Percentiles rank a stretch among this genome's conserved stretches.
Conservation (phyloP, 2,888 invertebrate genomes). For the Syritta pipiens region DNA sequence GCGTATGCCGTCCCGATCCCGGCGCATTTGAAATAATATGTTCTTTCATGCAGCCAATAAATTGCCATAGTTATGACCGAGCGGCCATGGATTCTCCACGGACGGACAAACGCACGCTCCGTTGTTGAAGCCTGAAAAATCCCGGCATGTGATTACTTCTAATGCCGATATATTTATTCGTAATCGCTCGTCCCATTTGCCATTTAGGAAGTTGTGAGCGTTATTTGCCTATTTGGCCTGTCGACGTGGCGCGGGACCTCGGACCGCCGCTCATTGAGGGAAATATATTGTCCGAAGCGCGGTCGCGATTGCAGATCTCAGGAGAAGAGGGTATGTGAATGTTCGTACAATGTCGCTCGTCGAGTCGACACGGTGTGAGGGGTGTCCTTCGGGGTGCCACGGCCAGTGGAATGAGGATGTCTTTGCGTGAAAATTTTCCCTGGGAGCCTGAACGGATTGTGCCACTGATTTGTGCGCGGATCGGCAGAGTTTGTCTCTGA, state of each 20-base stretch:
- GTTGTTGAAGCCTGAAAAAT: slow-evolving; percentile 3
- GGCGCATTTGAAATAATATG: slow-evolving; percentile 67
- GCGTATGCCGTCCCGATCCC: slow-evolving; percentile 22
- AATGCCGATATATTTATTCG: slow-evolving; percentile 68
- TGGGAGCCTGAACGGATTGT: slow-evolving; percentile 1
- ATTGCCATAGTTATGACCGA: slow-evolving; percentile 61
- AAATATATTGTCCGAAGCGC: slow-evolving; percentile 45
- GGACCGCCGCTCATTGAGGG: slow-evolving; percentile 12
- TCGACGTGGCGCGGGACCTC: neutral
- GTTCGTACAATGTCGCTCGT: slow-evolving; percentile 45
- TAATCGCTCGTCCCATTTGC: slow-evolving; percentile 68
- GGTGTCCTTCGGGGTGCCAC: slow-evolving; percentile 26
- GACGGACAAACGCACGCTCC: neutral
- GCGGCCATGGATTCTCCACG: slow-evolving; percentile 5
- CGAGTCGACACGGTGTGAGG: slow-evolving; percentile 28
- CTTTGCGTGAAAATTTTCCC: slow-evolving; percentile 4
- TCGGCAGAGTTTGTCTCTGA: slow-evolving; percentile 30
- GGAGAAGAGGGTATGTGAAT: slow-evolving; percentile 39
- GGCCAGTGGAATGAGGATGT: slow-evolving; percentile 56
- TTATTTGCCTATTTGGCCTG: slow-evolving; percentile 55
- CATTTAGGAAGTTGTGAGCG: slow-evolving; percentile 59
- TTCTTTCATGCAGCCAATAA: slow-evolving; percentile 68
- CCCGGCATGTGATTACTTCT: slow-evolving; percentile 63
- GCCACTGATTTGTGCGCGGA: slow-evolving; percentile 27
- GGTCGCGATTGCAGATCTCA: slow-evolving; percentile 36